phyloP scores from a whole-genome alignment of 2,888 invertebrate species.

The Melinaea marsaeus region DNA sequence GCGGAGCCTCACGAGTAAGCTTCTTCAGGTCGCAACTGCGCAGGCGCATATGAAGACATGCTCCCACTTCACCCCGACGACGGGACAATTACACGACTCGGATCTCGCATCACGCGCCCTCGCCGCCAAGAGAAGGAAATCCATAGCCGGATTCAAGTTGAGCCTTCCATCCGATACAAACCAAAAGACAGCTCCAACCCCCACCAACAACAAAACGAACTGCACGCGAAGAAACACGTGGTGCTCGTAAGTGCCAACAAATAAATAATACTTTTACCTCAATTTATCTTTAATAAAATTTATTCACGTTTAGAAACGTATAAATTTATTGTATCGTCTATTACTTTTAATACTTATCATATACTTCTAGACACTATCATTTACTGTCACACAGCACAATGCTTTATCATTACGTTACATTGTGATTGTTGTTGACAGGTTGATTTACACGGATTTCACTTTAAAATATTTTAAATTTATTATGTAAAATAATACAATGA shows the following conservation, averaged over 20 bases:
- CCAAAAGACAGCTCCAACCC: conserved; percentile 49
- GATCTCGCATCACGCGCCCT: conserved; percentile 68
- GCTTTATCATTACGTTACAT: conserved; percentile 44
- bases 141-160: conserved; percentile 66
- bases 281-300: conserved; percentile 20
- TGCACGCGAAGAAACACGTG: conserved; percentile 73
- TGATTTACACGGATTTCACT: conserved; percentile 11
- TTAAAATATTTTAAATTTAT: not conserved
- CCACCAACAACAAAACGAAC: conserved; percentile 51
- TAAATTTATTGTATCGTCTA: conserved; percentile 19
- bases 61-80: conserved; percentile 52
- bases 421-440: conserved; percentile 41
- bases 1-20: conserved; percentile 64
- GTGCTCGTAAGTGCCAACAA: conserved; percentile 61
- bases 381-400: conserved; percentile 41
- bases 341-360: conserved; percentile 32
- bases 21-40: conserved; percentile 72
- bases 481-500: not conserved
- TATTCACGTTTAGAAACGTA: conserved; percentile 16
- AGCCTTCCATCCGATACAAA: conserved; percentile 56
- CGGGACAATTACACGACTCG: conserved; percentile 55
- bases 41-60: conserved; percentile 73
- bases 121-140: conserved; percentile 71
- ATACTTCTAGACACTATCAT: conserved; percentile 42
- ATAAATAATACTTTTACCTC: conserved; percentile 10